phyloP scores from a whole-genome alignment of 2,797 vertebrate genomes.

The Gastrophryne carolinensis region DNA sequence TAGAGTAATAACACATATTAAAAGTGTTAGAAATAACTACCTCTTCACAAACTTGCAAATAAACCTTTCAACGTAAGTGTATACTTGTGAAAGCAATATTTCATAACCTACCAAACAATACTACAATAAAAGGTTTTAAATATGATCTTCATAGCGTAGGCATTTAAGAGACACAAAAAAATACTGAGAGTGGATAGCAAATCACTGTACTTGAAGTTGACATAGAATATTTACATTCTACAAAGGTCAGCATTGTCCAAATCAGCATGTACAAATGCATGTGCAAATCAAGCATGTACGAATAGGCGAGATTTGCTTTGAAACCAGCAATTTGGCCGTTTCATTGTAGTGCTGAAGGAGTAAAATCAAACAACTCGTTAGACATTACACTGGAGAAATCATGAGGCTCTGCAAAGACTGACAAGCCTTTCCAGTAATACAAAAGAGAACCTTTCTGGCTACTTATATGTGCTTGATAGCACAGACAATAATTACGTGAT shows the following conservation, averaged over 20 bases:
- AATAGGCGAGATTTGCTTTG: neutral
- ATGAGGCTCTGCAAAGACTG: conserved; percentile 24
- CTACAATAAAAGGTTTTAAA: no score
- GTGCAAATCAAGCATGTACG: conserved; percentile 14
- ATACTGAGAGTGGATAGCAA: neutral
- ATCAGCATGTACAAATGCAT: conserved; percentile 8
- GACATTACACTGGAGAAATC: conserved; percentile 5
- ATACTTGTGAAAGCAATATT: no score
- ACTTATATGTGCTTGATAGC: conserved; percentile 10
- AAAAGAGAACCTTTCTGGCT: conserved; percentile 23
- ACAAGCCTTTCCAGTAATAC: conserved; percentile 11
- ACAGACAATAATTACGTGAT: conserved; percentile 41
- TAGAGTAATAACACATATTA: no score
- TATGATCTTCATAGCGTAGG: no score
- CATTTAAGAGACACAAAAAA: no score
- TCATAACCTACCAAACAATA: no score
- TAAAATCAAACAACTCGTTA: conserved; percentile 31
- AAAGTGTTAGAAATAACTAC: no score
- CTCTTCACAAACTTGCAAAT: no score
- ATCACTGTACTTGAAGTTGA: neutral
- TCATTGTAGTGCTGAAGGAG: conserved; percentile 10
- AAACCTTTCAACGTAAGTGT: no score
- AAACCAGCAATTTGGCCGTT: conserved; percentile 31
- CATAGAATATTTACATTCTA: neutral
- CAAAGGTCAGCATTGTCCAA: conserved; percentile 30